These are phyloP conservation scores for Minunthozetes semirufus DNA, from an alignment of 2,888 invertebrate genomes.

Conservation along the genomic window DNA sequence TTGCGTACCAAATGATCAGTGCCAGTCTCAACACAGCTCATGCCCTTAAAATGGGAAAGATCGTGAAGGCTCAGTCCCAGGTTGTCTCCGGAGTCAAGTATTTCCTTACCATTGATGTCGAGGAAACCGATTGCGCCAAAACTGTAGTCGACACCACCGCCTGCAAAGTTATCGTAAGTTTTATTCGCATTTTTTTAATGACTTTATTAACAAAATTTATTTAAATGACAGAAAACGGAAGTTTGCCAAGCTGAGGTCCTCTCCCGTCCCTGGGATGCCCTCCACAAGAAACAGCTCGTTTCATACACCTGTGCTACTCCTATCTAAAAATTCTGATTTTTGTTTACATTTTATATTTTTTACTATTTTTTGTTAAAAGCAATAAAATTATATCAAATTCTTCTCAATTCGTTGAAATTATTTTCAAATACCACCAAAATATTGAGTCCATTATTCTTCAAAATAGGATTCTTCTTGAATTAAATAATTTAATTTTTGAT, in stretches of 20 bases:
- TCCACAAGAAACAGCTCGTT: neutral
- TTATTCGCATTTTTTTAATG: neutral
- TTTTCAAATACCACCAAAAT: no score
- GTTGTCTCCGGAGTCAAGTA: slow-evolving; percentile 12
- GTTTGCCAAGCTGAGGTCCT: neutral
- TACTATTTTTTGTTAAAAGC: no score
- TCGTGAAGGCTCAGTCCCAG: neutral
- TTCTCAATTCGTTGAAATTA: no score
- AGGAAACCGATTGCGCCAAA: neutral
- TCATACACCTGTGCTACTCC: neutral
- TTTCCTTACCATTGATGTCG: neutral
- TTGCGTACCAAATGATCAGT: neutral
- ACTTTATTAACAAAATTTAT: neutral
- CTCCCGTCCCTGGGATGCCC: neutral
- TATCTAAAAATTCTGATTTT: no score
- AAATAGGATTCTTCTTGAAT: no score
- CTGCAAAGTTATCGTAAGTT: neutral
- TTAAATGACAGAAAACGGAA: neutral
- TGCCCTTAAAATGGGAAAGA: neutral
- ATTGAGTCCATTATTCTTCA: no score
- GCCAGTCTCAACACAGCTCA: neutral
- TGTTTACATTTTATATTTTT: no score
- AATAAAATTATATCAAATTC: no score
- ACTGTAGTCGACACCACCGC: neutral
- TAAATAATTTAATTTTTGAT: no score